Evolutionary conservation across 1,140 invertebrate species (phyloP).

Genomic region (Oreohelix idahoensis): DNA sequence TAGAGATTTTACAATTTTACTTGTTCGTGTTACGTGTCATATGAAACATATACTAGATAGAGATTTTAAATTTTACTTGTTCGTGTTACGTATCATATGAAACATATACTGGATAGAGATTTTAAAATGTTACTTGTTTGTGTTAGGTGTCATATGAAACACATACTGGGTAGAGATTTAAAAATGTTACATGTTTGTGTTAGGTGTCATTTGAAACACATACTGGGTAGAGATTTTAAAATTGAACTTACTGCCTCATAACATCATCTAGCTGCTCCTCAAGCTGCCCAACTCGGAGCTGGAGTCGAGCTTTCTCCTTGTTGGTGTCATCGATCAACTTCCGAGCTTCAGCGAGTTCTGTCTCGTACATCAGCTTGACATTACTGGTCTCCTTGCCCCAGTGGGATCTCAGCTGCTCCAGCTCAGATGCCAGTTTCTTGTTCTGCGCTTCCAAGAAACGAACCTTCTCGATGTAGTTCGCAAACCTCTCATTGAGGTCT

Average conservation of each 20-base stretch:
- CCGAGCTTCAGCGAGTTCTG: constrained; percentile 70
- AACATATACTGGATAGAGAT: too few relatives aligned
- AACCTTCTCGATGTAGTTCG: constrained; percentile 75
- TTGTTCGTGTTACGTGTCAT: too few relatives aligned
- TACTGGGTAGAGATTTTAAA: too few relatives aligned
- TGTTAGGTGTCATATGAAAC: too few relatives aligned
- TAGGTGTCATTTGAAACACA: too few relatives aligned
- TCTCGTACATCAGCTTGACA: constrained; percentile 75
- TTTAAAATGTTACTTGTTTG: too few relatives aligned
- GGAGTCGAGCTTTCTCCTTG: constrained; percentile 65
- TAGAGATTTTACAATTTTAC: too few relatives aligned
- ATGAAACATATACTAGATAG: too few relatives aligned
- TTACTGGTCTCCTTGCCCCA: constrained; percentile 74
- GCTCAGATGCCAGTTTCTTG: constrained; percentile 73
- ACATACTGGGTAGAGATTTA: too few relatives aligned
- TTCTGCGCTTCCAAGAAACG: constrained; percentile 76
- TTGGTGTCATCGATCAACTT: constrained; percentile 70
- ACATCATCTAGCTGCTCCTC: constrained; percentile 67
- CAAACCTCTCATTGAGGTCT: constrained; percentile 75
- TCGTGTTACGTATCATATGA: too few relatives aligned
- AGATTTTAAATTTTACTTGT: too few relatives aligned
- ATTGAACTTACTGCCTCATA: constrained; percentile 45
- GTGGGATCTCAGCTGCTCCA: constrained; percentile 72
- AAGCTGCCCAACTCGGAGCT: constrained; percentile 63
- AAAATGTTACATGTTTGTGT: too few relatives aligned